phyloP scores from a whole-genome alignment of 2,113 vertebrate species.

The Nannospalax galili region DNA sequence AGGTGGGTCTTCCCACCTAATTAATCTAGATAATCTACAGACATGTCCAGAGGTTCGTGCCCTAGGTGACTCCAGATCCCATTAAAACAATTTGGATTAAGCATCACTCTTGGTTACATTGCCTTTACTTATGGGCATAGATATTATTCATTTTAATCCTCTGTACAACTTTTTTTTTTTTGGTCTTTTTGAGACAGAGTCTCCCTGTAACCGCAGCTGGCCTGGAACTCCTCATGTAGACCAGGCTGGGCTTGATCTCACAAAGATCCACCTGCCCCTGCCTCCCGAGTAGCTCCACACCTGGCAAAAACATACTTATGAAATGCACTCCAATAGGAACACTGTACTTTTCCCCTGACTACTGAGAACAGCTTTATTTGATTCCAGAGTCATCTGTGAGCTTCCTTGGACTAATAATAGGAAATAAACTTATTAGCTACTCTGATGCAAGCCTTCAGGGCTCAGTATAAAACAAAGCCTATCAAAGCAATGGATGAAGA shows the following conservation, averaged over 20 bases:
- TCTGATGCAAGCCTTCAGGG: not conserved
- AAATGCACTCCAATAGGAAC: not conserved
- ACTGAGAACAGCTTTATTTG: not conserved
- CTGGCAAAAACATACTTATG: not conserved
- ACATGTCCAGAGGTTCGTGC: not conserved
- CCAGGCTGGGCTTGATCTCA: too few species aligned
- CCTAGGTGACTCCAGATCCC: not conserved
- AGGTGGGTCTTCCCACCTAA: not conserved
- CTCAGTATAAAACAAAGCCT: not conserved
- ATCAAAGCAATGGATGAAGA: not conserved
- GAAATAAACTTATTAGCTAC: constrained; percentile 9
- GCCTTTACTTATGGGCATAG: not conserved
- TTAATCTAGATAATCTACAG: not conserved
- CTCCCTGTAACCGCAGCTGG: too few species aligned
- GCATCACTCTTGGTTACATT: not conserved
- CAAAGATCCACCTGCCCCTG: too few species aligned
- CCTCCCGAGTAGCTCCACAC: too few species aligned
- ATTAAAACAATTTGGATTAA: not conserved
- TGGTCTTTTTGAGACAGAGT: too few species aligned
- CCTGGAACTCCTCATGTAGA: too few species aligned
- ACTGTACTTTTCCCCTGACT: not conserved
- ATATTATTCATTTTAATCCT: not conserved
- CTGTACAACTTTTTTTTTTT: not conserved
- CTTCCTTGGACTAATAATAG: not conserved
- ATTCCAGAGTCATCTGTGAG: not conserved